Evolutionary conservation across 2,113 vertebrate genomes (phyloP), one percentile per base, ranked within the genome.

Genomic region (Trematocara variabile): DNA sequence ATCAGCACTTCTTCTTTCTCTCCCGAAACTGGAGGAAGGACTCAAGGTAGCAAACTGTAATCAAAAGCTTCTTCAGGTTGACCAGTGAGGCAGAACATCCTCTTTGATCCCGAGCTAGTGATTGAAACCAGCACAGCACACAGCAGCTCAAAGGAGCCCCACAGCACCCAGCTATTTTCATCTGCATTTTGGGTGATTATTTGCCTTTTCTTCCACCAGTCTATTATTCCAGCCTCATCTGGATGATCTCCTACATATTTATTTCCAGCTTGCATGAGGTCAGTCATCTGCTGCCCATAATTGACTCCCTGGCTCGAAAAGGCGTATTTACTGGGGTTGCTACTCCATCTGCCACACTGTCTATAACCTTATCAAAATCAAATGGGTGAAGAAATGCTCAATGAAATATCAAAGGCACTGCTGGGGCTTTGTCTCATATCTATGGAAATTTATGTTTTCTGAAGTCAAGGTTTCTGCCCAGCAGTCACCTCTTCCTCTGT

Each of bases 401-500:
- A 55, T 90, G 82, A 93, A 90, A 93, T 91, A 90, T 89, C 88
- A 91, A 83, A 89, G 77, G 85, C 54, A 33, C 44, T 77, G 37
- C 54, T 54, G 33, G 58, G 39, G 86, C 82, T 89, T 86, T 88
- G 85, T 85, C 89, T 91, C 92, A 92, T 93, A 93, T 92, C 81
- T 90, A 90, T 94, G 92, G 91, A 92, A 94, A 94, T 94, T 18
- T 82, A 87, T 86, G 85, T 92, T 90, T 84, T 88, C 77, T 77
- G 81, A 80, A 77, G 83, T 81, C 79, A 84, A 80, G 79, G 81
- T 78, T 83, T 56, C 53, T 56, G 70, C 68, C 46, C 33, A 65
- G 7, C 48, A 70, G 22, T 18, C 79, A 60, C 25, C 63, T 83
- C 54, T 14, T 60, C 46, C 34, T 75, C 81, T 25, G 56, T 73